These are phyloP conservation scores for Himalopsyche kuldschensis DNA, from an alignment of 2,888 invertebrate species.

Conservation along the genomic window DNA sequence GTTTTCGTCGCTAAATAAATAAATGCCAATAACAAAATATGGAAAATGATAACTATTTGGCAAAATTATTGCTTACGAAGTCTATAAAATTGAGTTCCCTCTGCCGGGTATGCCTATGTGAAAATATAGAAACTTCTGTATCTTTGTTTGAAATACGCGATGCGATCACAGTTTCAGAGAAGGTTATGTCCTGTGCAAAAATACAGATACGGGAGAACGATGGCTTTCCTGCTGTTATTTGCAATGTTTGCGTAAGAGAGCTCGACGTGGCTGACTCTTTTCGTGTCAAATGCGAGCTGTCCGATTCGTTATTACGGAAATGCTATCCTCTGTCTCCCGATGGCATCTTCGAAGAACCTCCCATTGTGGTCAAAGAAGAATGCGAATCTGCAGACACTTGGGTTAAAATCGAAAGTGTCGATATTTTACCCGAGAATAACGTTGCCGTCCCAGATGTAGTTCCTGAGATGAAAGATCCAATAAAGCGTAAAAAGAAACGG, in stretches of 20 bases:
- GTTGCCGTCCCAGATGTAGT: background rate
- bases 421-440: background rate
- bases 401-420: background rate
- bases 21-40: background rate
- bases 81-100: slow-evolving; percentile 14
- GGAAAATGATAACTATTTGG: background rate
- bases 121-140: background rate
- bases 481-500: background rate
- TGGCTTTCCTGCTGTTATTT: slow-evolving; percentile 46
- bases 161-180: slow-evolving; percentile 41
- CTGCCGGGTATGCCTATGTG: slow-evolving; percentile 28
- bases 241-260: background rate
- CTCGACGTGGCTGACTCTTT: slow-evolving; percentile 12
- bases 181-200: slow-evolving; percentile 49
- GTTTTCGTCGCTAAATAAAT: background rate
- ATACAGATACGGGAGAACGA: slow-evolving; percentile 45
- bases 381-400: background rate
- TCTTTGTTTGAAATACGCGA: slow-evolving; percentile 7
- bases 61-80: background rate
- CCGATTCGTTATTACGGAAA: slow-evolving; percentile 46
- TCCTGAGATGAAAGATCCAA: background rate
- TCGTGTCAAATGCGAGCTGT: slow-evolving; percentile 47
- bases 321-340: slow-evolving; percentile 27
- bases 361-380: background rate
- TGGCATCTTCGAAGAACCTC: background rate